Conservation (phyloP, 2,888 invertebrate genomes). For the Melinopterus prodromus region DNA sequence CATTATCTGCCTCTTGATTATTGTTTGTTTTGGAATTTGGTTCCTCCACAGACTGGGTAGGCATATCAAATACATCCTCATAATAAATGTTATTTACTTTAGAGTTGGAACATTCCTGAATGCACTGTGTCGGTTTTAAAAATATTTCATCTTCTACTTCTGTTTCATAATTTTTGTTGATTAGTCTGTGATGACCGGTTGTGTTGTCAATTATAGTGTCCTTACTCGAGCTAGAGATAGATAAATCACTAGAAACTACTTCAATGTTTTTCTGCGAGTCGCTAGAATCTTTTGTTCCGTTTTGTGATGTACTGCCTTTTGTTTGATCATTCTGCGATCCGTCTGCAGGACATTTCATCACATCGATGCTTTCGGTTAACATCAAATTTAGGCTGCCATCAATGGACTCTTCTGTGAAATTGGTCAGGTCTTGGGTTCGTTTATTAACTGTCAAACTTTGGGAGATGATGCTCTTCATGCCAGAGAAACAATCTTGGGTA, state of each 20-base stretch:
- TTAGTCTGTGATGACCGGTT: not conserved
- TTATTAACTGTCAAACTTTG: not conserved
- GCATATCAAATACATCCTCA: not conserved
- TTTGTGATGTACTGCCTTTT: not conserved
- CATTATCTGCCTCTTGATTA: not conserved
- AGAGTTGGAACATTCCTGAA: conserved; percentile 29
- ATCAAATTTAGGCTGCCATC: conserved; percentile 10
- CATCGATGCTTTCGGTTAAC: conserved; percentile 12
- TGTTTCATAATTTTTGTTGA: not conserved
- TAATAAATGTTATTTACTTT: not conserved
- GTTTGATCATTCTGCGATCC: not conserved
- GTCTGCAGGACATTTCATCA: not conserved
- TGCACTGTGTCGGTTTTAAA: conserved; percentile 42
- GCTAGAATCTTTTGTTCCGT: not conserved
- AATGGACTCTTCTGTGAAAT: not conserved
- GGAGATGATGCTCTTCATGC: not conserved
- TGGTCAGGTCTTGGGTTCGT: not conserved
- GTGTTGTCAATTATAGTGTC: not conserved
- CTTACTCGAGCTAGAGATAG: not conserved
- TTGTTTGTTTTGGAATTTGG: not conserved
- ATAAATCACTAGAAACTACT: not conserved
- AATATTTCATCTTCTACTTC: conserved; percentile 41
- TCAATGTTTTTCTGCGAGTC: not conserved
- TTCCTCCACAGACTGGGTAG: not conserved
- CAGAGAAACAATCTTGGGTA: conserved; percentile 23